Base-by-base conservation (phyloP, 2,888 invertebrate genomes). In the Heliconius erato region DNA sequence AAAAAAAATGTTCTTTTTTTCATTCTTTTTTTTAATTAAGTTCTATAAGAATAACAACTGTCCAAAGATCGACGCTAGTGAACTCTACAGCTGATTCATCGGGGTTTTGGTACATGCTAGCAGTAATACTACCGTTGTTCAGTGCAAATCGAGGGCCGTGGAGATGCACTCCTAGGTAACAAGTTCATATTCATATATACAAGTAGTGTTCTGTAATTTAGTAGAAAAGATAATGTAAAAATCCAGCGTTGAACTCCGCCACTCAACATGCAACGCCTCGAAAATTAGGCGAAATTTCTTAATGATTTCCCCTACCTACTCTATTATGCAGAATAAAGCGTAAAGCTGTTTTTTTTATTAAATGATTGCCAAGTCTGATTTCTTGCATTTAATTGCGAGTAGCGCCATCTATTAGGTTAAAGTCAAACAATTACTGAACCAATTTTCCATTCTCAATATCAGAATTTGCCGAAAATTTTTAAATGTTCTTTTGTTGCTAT, bases 91-190 rank as follows among this genome's bases (percentile, higher is more conserved):
- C 71, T 1, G 65, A 87, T 3, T 63, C 86, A 1, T 83, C 85
- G 0, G 89, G 91, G 3, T 35, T 92, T 26, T 92, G 92, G 92
- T 93, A 92, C 85, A 23, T 91, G 16, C 82, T 94, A 12, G 93
- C 94, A 3, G 82, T 93, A 87, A 77, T 93, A 9, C 87, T 94
- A 76, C 94, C 94, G 0, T 84, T 94, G 68, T 86, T 93, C 86
- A 92, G 88, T 82, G 19, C 86, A 12, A 87, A 87, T 49, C 88
- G 84, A 74, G n/a, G 86, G 2, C 84, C 85, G 2, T 92, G 92
- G 92, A 86, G 90, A 32, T 92, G 91, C 81, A 89, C 91, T 0
- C 91, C 91, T 2, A 92, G 92, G 94, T 94, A 88, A 63, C n/a
- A 63, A 63, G n/a, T 63, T n/a, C 9, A 54, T 19, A 54, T 54